Conservation (phyloP, 2,888 invertebrate genomes). For the Rhyacophila evoluta region DNA sequence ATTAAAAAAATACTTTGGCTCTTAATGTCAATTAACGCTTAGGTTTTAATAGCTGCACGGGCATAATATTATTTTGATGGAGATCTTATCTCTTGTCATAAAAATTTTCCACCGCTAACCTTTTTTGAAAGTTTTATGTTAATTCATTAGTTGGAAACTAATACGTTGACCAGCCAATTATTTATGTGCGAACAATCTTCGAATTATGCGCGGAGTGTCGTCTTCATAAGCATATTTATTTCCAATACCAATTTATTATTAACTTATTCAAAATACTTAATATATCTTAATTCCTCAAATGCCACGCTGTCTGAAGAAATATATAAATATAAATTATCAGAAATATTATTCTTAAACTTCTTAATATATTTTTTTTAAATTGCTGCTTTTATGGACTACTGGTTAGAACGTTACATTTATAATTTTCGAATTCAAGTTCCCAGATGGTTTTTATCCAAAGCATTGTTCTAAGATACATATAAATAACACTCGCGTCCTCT, state of each 20-base stretch:
- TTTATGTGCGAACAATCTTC: conserved; percentile 13
- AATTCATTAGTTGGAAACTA: neutral
- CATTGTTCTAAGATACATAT: too few species aligned
- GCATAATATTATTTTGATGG: neutral
- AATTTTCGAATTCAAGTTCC: too few species aligned
- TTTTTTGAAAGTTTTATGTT: conserved; percentile 10
- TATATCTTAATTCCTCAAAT: too few species aligned
- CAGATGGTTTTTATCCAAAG: too few species aligned
- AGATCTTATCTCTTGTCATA: conserved; percentile 10
- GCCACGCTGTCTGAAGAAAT: neutral
- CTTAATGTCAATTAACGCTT: conserved; percentile 14
- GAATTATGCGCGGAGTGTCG: neutral
- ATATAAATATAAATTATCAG: too few species aligned
- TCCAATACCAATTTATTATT: neutral
- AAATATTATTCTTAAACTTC: too few species aligned
- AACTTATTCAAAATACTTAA: too few species aligned
- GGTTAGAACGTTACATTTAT: too few species aligned
- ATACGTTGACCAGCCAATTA: neutral
- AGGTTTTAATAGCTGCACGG: conserved; percentile 6
- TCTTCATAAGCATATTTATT: neutral
- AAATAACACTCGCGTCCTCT: too few species aligned
- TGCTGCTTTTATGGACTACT: too few species aligned
- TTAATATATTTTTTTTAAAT: too few species aligned
- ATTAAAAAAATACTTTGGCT: neutral
- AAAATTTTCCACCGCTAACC: neutral